Conservation (phyloP, 2,797 vertebrate genomes). For the Lagodon rhomboides region DNA sequence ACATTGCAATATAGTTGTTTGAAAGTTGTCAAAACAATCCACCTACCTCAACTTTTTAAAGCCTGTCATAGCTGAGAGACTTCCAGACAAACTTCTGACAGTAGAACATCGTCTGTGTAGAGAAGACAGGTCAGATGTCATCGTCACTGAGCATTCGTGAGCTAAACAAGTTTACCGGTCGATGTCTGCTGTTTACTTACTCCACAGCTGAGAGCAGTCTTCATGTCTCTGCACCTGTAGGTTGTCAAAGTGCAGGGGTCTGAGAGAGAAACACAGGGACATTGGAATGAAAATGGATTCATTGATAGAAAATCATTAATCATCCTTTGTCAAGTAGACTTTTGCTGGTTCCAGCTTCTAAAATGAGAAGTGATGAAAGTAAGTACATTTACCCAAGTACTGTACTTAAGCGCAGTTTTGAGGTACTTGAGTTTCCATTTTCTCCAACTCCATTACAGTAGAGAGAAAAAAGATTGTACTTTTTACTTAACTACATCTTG, state of each 20-base stretch:
- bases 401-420: no score
- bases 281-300: background rate
- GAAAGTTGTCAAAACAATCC: background rate
- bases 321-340: background rate
- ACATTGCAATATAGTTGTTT: background rate
- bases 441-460: no score
- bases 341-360: background rate
- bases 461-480: no score
- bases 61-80: slow-evolving; percentile 27
- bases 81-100: slow-evolving; percentile 83
- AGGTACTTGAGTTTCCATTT: no score
- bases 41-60: slow-evolving; percentile 51
- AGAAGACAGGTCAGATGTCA: background rate
- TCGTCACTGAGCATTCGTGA: background rate
- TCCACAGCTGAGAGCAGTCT: slow-evolving; percentile 80
- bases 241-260: slow-evolving; percentile 80
- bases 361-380: background rate
- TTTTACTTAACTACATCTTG: no score
- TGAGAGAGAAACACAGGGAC: background rate
- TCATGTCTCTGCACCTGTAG: slow-evolving; percentile 85
- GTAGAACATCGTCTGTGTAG: slow-evolving; percentile 78
- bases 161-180: background rate
- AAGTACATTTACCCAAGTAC: no score
- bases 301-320: background rate
- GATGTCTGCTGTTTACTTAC: slow-evolving; percentile 75